Base-by-base conservation (phyloP, 2,797 vertebrate species). In the Anguilla pacifica region DNA sequence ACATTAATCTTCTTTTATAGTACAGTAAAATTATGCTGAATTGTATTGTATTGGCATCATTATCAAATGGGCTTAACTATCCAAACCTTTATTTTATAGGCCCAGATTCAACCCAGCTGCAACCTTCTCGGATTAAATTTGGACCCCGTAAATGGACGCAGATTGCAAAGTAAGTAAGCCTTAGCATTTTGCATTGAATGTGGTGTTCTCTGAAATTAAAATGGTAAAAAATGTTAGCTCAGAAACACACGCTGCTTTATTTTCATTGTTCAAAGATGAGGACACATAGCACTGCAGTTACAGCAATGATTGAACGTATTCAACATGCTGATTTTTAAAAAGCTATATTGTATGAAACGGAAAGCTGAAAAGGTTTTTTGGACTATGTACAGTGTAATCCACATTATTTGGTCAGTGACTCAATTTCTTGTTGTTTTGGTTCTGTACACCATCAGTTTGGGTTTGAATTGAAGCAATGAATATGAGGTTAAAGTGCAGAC, bases 321-420 rank as follows among this genome's bases (percentile, higher is more conserved):
- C 28, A 7, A 11, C 22, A 55, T 19, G n/a, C 39, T 86, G 22
- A 87, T 28, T 51, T 72, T 72, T 35, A 72, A 55, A 46, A n/a
- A 59, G 57, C 57, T 15, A 67, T 35, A 55, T n/a, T 22, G 53
- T 87, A 57, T 35, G 31, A 4, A 39, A 59, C 67, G 55, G 70
- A n/a, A 10, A 2, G 64, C n/a, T 28, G 64, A 28, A n/a, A 70
- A 89, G 84, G 87, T 85, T 90, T 46, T 90, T 83, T 64, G 87
- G 83, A 88, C 64, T 90, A 92, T 91, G 91, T 22, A 22, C 59
- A 64, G 59, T 64, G 59, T 17, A 64, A 17, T 25, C 59, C 59
- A 25, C 17, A 22, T 15, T 64, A 64, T 64, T 64, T 64, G 17
- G 17, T 6, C 17, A 19, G 5, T 64, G 59, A 25, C 59, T 17